Evolutionary conservation across 2,797 vertebrate species (phyloP), one percentile per base, ranked within the genome.

Genomic region (Poecilia velifera): DNA sequence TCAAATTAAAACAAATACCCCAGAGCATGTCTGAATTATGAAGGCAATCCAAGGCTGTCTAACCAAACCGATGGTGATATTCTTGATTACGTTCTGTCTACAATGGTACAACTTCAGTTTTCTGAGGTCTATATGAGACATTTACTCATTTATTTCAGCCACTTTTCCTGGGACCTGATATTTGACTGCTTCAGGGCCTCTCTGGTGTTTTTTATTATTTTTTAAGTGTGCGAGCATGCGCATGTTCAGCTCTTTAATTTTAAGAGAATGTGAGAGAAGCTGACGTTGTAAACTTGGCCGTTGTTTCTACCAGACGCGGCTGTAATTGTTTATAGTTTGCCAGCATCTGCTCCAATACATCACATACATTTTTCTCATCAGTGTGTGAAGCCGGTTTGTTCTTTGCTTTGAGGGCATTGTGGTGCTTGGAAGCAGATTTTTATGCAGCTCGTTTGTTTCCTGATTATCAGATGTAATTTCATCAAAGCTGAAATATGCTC

Each of bases 321-420:
- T 72, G 80, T 89, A 88, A 88, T 92, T 79, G 55, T 76, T 82
- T 51, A 75, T 81, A 85, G 82, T 86, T 82, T 78, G n/a, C 76
- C 77, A 77, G 76, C 83, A 83, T 86, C 75, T 84, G 80, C 78
- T 79, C 47, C 13, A 10, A 78, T 73, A 74, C 76, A 28, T 80
- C 47, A 66, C n/a, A 25, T 36, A 8, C 73, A 62, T 84, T 76
- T 79, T 41, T 46, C 74, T 87, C 76, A 82, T 90, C 86, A 81
- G 77, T 59, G 57, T 66, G 74, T 73, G 78, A 78, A 76, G 72
- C 73, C 20, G 66, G 66, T 70, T 49, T 45, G 72, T 72, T 68
- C 81, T 86, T 72, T 72, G 43, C 53, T 75, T 47, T 72, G n/a
- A 81, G 55, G 59, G 72, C 75, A 57, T 14, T 28, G 22, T 64